phyloP scores from a whole-genome alignment of 1,140 invertebrate genomes.

The Lysiphlebus fabarum region DNA sequence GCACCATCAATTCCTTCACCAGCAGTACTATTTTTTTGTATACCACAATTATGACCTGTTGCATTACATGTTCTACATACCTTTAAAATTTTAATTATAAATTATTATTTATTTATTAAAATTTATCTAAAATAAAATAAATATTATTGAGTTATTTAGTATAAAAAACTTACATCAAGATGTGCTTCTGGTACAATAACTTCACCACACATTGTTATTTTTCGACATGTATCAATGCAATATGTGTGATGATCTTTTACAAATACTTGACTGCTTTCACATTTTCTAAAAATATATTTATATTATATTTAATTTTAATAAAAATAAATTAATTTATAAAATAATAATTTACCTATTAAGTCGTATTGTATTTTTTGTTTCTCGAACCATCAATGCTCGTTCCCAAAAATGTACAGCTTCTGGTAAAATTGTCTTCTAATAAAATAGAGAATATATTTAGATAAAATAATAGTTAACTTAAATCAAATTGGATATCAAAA shows the following conservation, averaged over 20 bases:
- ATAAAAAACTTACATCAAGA: slow-evolving; percentile 84
- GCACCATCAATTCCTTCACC: slow-evolving; percentile 76
- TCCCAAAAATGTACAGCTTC: slow-evolving; percentile 93
- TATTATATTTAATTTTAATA: too few relatives aligned
- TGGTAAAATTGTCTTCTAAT: slow-evolving; percentile 82
- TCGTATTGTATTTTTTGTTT: slow-evolving; percentile 77
- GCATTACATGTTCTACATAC: slow-evolving; percentile 82
- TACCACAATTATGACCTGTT: slow-evolving; percentile 75
- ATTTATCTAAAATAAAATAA: too few relatives aligned
- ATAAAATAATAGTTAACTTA: slow-evolving; percentile 23
- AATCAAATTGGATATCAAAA: too few relatives aligned
- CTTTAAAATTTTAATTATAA: too few relatives aligned
- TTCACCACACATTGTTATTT: slow-evolving; percentile 89
- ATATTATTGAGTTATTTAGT: too few relatives aligned
- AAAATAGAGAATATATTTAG: slow-evolving; percentile 8
- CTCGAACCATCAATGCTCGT: slow-evolving; percentile 80
- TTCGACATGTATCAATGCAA: slow-evolving; percentile 83
- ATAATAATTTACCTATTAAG: slow-evolving; percentile 73
- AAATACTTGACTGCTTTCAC: slow-evolving; percentile 77
- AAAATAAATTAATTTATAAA: too few relatives aligned
- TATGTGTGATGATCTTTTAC: slow-evolving; percentile 78
- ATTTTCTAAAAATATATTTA: slow-evolving; percentile 76
- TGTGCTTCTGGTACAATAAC: slow-evolving; percentile 87
- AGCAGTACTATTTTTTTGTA: slow-evolving; percentile 53
- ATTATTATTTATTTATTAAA: too few relatives aligned